Conservation (phyloP, 2,113 vertebrate genomes). For the Dicrurus megarhynchus region DNA sequence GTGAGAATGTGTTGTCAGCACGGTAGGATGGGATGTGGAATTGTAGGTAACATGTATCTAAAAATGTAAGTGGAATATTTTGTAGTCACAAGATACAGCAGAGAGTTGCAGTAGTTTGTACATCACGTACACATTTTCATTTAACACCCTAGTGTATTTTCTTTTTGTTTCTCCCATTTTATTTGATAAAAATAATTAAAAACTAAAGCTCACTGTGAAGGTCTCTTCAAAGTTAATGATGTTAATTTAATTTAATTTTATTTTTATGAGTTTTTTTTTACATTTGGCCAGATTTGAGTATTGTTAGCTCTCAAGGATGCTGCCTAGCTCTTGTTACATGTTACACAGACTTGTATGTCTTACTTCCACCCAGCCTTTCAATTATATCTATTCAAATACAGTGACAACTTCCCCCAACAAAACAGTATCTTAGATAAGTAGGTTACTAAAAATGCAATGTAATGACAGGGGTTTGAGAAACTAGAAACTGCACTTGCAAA, state of each 20-base stretch:
- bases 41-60: neutral
- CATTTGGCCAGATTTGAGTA: neutral
- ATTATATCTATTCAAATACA: neutral
- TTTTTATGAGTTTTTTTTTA: neutral
- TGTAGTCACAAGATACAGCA: neutral
- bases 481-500: neutral
- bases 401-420: neutral
- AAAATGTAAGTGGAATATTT: neutral
- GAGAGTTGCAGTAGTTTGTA: neutral
- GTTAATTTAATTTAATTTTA: neutral
- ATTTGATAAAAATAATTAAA: neutral
- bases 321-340: neutral
- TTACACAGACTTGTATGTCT: neutral
- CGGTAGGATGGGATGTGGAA: neutral
- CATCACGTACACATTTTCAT: neutral
- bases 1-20: neutral
- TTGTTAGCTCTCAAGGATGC: neutral
- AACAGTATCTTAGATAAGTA: neutral
- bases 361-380: neutral
- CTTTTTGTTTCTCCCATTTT: neutral
- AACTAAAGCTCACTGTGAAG: neutral
- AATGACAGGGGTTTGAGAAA: neutral
- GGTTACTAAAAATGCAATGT: constrained; percentile 10
- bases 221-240: neutral
- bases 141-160: neutral